Conservation (phyloP, 2,113 vertebrate genomes). For the Pithys albifrons region DNA sequence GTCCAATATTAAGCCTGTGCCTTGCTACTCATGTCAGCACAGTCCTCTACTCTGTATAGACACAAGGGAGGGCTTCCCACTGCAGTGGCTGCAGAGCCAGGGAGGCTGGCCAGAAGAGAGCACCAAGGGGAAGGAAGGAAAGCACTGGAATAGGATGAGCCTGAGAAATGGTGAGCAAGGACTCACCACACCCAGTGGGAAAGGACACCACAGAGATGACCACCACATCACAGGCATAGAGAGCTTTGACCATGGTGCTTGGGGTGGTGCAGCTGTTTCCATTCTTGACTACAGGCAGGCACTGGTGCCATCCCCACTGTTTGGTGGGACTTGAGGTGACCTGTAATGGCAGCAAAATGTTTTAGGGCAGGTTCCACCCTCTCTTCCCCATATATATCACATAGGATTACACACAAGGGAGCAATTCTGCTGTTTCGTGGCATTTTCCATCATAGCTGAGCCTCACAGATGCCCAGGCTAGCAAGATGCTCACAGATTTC, state of each 20-base stretch:
- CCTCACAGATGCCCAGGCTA: conserved; percentile 19
- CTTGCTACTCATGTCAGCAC: background rate
- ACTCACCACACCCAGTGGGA: background rate
- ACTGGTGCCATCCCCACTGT: background rate
- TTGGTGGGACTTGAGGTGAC: background rate
- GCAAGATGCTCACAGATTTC: background rate
- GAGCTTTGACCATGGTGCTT: accelerated
- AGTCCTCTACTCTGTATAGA: background rate
- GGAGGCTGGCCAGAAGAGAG: background rate
- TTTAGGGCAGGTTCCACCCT: background rate
- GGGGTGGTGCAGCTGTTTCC: background rate
- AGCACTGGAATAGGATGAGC: background rate
- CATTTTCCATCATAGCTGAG: background rate
- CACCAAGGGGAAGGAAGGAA: background rate
- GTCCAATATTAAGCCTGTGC: background rate
- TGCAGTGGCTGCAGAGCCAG: background rate
- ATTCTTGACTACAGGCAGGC: background rate
- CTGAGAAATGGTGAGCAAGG: background rate
- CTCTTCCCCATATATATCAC: accelerated
- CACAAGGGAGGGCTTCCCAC: background rate
- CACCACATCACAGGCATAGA: accelerated
- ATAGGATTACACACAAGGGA: background rate
- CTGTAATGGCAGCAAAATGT: background rate
- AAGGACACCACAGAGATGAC: background rate
- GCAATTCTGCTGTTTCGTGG: background rate